Conservation (phyloP, 2,888 invertebrate genomes). For the Pelosia muscerda region DNA sequence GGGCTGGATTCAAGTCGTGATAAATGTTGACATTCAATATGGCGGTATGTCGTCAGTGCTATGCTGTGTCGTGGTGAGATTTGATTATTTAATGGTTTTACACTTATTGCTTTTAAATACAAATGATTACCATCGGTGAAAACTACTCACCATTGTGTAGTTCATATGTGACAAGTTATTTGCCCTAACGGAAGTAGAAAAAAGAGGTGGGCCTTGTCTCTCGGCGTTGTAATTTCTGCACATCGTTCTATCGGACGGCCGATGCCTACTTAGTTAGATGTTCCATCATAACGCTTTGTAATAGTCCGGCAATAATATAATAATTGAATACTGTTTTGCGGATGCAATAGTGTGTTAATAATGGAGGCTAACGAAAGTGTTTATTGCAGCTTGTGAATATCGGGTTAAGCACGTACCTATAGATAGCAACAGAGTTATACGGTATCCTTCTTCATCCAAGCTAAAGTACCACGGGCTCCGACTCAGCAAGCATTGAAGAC, state of each 20-base stretch:
- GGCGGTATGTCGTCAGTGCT: conserved; percentile 98
- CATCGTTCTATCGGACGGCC: conserved; percentile 71
- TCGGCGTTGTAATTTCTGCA: conserved; percentile 73
- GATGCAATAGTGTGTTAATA: conserved; percentile 35
- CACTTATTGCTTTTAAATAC: conserved; percentile 65
- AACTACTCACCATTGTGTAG: conserved; percentile 54
- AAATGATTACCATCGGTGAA: conserved; percentile 52
- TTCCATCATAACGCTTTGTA: conserved; percentile 62
- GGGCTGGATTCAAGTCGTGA: conserved; percentile 75
- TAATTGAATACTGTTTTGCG: conserved; percentile 41
- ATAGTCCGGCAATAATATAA: conserved; percentile 53
- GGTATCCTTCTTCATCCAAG: conserved; percentile 68
- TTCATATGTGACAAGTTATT: conserved; percentile 56
- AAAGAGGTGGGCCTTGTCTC: conserved; percentile 51
- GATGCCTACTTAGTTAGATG: conserved; percentile 73
- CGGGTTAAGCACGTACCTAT: conserved; percentile 67
- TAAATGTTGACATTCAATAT: conserved; percentile 94
- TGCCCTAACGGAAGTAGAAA: conserved; percentile 53
- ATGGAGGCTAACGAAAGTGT: conserved; percentile 61
- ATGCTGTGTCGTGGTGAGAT: conserved; percentile 98
- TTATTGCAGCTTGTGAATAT: conserved; percentile 75
- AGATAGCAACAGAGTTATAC: conserved; percentile 72
- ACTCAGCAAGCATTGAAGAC: conserved; percentile 96
- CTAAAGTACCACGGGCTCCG: conserved; percentile 87
- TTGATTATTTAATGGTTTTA: conserved; percentile 76